Evolutionary conservation across 2,797 vertebrate species (phyloP).

Genomic region (Streptopelia turtur): DNA sequence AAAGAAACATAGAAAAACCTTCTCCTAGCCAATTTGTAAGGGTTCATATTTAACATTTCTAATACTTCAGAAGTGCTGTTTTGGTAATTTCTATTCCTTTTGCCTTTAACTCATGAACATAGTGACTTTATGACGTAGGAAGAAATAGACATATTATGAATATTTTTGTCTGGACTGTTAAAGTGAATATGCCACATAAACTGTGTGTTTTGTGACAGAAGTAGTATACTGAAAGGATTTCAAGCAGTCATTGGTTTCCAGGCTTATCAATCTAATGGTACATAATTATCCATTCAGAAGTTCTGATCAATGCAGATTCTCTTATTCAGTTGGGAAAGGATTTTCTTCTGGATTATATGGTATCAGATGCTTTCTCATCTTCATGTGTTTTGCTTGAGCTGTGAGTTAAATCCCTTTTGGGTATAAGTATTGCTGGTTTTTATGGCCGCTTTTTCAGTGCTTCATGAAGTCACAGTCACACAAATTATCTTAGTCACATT

Average conservation of each 20-base stretch:
- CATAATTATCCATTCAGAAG: neutral
- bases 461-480: constrained; percentile 36
- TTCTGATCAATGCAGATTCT: neutral
- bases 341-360: neutral
- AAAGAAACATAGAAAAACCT: neutral
- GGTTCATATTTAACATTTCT: neutral
- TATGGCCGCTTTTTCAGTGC: neutral
- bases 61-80: neutral
- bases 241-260: neutral
- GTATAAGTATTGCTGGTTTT: constrained; percentile 15
- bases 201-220: neutral
- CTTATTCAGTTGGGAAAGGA: neutral
- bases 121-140: neutral
- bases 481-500: constrained; percentile 46
- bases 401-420: constrained; percentile 40
- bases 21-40: neutral
- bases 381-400: constrained; percentile 1
- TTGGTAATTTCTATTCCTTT: neutral
- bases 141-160: neutral
- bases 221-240: neutral
- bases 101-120: neutral
- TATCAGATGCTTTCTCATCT: constrained; percentile 11
- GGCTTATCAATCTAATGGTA: neutral
- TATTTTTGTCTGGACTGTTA: neutral
- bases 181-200: neutral